Conservation (phyloP, 2,888 invertebrate genomes). For the Euplagia quadripunctaria region DNA sequence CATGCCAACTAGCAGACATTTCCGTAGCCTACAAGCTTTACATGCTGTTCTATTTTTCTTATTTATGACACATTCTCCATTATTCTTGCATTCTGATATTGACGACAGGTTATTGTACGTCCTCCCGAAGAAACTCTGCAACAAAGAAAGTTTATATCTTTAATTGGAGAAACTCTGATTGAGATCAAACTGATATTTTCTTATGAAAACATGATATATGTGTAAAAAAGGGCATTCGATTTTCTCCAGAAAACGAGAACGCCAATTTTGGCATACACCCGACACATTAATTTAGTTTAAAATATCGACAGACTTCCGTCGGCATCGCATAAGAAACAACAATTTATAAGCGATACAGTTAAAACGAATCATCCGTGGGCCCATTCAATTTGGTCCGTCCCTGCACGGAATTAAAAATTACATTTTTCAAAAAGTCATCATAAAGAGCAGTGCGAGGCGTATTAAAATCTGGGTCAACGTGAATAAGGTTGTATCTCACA, state of each 20-base stretch:
- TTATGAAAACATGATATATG: slow-evolving; percentile 54
- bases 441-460: slow-evolving; percentile 78
- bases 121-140: slow-evolving; percentile 96
- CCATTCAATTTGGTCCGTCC: slow-evolving; percentile 72
- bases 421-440: slow-evolving; percentile 87
- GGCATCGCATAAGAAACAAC: slow-evolving; percentile 80
- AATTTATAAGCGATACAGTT: slow-evolving; percentile 85
- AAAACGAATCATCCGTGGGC: slow-evolving; percentile 74
- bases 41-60: slow-evolving; percentile 97
- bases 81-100: slow-evolving; percentile 97
- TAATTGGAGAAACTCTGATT: slow-evolving; percentile 60
- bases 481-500: slow-evolving; percentile 84
- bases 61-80: slow-evolving; percentile 96
- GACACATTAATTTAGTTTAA: slow-evolving; percentile 81
- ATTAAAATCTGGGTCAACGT: slow-evolving; percentile 83
- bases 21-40: slow-evolving; percentile 95
- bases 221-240: slow-evolving; percentile 67
- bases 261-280: slow-evolving; percentile 69
- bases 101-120: slow-evolving; percentile 96
- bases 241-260: slow-evolving; percentile 67
- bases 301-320: slow-evolving; percentile 81
- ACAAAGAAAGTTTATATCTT: slow-evolving; percentile 68
- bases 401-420: slow-evolving; percentile 82
- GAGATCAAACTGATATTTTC: slow-evolving; percentile 41
- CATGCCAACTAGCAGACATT: slow-evolving; percentile 96